Conservation (phyloP, 2,797 vertebrate species). For the Choloepus didactylus region DNA sequence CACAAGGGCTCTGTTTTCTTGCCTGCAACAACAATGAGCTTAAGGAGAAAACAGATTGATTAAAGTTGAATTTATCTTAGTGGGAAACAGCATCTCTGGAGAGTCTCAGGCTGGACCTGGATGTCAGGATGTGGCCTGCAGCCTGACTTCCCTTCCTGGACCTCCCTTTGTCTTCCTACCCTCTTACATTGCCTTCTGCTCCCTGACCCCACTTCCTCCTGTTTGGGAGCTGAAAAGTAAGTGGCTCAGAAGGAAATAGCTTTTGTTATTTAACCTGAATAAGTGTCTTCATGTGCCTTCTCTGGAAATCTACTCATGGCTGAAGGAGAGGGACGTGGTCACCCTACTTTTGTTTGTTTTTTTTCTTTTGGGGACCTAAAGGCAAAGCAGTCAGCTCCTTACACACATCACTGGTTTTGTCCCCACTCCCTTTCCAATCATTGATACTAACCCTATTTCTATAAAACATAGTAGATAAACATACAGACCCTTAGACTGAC, state of each 20-base stretch:
- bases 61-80: constrained; percentile 73
- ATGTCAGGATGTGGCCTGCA: constrained; percentile 76
- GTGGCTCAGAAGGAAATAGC: constrained; percentile 72
- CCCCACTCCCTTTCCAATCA: constrained; percentile 28
- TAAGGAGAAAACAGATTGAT: constrained; percentile 69
- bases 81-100: constrained; percentile 76
- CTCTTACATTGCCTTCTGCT: constrained; percentile 75
- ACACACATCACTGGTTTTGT: neutral
- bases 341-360: constrained; percentile 24
- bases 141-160: constrained; percentile 73
- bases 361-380: neutral
- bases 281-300: constrained; percentile 31
- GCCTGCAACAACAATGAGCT: constrained; percentile 54
- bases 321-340: neutral
- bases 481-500: neutral
- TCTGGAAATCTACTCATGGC: constrained; percentile 57
- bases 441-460: constrained; percentile 34
- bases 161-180: constrained; percentile 69
- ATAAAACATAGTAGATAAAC: constrained; percentile 15
- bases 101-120: constrained; percentile 38
- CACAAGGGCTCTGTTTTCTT: constrained; percentile 39
- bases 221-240: constrained; percentile 53
- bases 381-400: constrained; percentile 40
- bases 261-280: constrained; percentile 63
- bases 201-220: constrained; percentile 65